Evolutionary conservation across 2,113 vertebrate genomes (phyloP), one percentile per base, ranked within the genome.

Genomic region (Sinocyclocheilus maitianheensis): DNA sequence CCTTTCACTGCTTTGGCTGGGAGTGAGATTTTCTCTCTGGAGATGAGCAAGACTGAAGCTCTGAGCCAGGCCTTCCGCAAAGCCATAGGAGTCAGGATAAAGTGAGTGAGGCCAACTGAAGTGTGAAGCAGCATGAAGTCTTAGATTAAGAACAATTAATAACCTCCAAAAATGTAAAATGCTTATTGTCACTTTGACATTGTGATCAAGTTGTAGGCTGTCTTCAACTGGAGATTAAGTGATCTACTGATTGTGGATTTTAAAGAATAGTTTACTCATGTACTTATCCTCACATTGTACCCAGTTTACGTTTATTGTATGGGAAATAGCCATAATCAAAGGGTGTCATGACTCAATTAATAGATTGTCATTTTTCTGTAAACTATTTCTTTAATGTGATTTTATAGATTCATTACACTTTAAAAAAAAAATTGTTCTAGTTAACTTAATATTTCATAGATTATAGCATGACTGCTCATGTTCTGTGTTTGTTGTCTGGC

Each of bases 11-110:
- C 97, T 20, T 90, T 98, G 11, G 96, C 97, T 0, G 97, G 97
- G 30, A 97, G 97, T 76, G 97, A 98, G 91, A 97, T 98, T 90
- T 98, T 97, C 92, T 98, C 97, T 53, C 89, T 98, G 90, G 97
- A 98, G 90, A 98, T 98, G 97, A 97, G 97, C 94, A 98, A 97
- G 90, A 98, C 97, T 0, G 97, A 98, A 84, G 96, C 97, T 0
- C 93, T 98, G 37, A 98, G 96, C 0, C 97, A 98, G 90, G 94
- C 97, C 65, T 98, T 98, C 91, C 96, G 97, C 14, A 94, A 97
- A 82, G 97, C 97, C 86, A 98, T 98, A 0, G 97, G 97, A 0
- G 97, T 98, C 24, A 94, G 97, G 37, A 98, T 98, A 91, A 98
- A 97, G 97, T 98, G 85, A 95, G 96, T 60, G 3, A 13, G 20